These are phyloP conservation scores for Portunus trituberculatus DNA, from an alignment of 1,140 invertebrate genomes.

Conservation along the genomic window DNA sequence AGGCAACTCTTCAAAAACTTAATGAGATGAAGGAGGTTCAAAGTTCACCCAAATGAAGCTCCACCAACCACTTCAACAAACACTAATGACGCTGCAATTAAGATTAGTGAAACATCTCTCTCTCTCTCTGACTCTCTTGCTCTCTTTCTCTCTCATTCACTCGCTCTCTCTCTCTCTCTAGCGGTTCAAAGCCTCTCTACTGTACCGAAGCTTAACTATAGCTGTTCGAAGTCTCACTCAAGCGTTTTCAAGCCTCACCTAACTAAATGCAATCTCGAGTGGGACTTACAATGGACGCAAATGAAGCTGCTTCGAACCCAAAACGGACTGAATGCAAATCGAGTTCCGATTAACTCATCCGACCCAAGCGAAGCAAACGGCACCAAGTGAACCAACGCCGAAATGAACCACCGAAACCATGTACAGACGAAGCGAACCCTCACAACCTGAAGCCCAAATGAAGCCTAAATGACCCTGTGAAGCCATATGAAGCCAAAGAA, in stretches of 20 bases:
- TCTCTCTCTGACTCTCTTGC: background rate
- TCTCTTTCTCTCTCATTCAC: background rate
- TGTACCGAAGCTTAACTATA: constrained; percentile 2
- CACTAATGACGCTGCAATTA: background rate
- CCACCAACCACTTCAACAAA: background rate
- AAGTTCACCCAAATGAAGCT: background rate
- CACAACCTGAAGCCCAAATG: background rate
- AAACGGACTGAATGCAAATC: background rate
- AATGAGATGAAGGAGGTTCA: background rate
- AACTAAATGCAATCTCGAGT: constrained; percentile 13
- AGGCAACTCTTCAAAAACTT: too few relatives aligned
- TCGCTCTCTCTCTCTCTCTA: background rate
- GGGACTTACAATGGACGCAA: constrained; percentile 20
- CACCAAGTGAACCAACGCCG: constrained; percentile 6
- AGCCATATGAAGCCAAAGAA: background rate
- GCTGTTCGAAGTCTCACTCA: constrained; percentile 9
- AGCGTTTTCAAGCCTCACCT: background rate
- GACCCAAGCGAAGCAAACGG: constrained; percentile 9
- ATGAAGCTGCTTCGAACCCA: constrained; percentile 20
- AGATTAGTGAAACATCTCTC: background rate
- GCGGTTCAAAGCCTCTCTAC: constrained; percentile 29
- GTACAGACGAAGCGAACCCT: background rate
- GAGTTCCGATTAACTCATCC: constrained; percentile 11
- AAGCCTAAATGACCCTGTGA: constrained; percentile 1
- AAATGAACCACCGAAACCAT: background rate